These are phyloP conservation scores for Paratrypauchen microcephalus DNA, from an alignment of 2,797 vertebrate species.

Conservation along the genomic window DNA sequence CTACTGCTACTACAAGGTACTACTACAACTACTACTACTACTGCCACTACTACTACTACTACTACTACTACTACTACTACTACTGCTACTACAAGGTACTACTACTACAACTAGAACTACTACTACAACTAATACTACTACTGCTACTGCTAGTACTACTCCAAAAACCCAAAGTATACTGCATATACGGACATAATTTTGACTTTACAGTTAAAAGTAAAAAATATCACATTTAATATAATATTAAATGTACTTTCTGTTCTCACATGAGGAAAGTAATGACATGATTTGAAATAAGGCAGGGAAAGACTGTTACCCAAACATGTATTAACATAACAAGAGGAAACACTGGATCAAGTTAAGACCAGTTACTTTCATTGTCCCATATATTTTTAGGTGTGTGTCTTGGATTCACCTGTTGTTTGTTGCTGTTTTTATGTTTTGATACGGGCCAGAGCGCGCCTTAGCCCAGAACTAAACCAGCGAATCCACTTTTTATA, in stretches of 20 bases:
- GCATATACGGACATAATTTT: background rate
- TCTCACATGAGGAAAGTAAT: background rate
- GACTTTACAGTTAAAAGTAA: background rate
- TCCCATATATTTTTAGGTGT: background rate
- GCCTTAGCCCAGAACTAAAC: background rate
- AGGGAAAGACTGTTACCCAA: background rate
- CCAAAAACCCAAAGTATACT: background rate
- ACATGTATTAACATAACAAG: background rate
- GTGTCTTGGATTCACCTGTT: slow-evolving; percentile 13
- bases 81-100: no score
- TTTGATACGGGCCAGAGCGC: background rate
- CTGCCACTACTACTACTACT: no score
- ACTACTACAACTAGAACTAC: no score
- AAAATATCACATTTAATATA: background rate
- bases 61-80: no score
- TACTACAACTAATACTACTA: background rate
- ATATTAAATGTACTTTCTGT: background rate
- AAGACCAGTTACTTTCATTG: background rate
- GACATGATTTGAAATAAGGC: background rate
- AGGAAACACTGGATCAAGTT: background rate
- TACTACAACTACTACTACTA: no score
- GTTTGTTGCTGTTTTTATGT: slow-evolving; percentile 7
- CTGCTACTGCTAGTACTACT: background rate
- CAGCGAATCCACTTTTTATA: slow-evolving; percentile 4
- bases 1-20: no score